Conservation (phyloP, 2,888 invertebrate species). For the Macrophya annulata region DNA sequence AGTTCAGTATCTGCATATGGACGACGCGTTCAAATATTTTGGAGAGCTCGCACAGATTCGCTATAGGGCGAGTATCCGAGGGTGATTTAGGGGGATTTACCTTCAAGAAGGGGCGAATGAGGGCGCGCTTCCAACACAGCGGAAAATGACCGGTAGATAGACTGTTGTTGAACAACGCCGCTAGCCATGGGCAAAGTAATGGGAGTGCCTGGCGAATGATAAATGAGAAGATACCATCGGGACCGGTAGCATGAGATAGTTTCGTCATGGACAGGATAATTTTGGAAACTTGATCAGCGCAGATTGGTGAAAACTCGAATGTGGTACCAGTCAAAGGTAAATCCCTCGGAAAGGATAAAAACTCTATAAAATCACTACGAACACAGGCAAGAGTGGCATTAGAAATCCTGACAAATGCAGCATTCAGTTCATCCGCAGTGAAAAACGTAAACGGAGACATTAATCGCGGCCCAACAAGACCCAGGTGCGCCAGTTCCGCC, state of each 20-base stretch:
- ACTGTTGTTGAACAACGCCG: not conserved
- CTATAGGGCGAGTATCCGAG: too few relatives aligned
- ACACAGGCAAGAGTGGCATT: not conserved
- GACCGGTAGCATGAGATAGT: not conserved
- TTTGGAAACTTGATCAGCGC: not conserved
- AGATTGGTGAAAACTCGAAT: not conserved
- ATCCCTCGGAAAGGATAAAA: not conserved
- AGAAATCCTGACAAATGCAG: not conserved
- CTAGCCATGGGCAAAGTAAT: not conserved
- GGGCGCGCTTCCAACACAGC: not conserved
- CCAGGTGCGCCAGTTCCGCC: not conserved
- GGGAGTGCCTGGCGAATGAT: not conserved
- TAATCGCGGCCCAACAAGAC: not conserved
- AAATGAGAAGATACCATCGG: not conserved
- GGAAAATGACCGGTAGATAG: not conserved
- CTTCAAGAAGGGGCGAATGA: too few relatives aligned
- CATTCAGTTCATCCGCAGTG: not conserved
- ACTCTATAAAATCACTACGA: accelerated
- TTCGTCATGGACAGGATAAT: not conserved
- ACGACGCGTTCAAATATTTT: too few relatives aligned
- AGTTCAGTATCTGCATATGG: too few relatives aligned
- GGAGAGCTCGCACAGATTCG: too few relatives aligned
- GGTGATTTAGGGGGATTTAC: not conserved
- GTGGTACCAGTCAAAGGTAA: not conserved
- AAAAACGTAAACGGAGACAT: not conserved